Base-by-base conservation (phyloP, 2,797 vertebrate genomes). In the Carcharodon carcharias region DNA sequence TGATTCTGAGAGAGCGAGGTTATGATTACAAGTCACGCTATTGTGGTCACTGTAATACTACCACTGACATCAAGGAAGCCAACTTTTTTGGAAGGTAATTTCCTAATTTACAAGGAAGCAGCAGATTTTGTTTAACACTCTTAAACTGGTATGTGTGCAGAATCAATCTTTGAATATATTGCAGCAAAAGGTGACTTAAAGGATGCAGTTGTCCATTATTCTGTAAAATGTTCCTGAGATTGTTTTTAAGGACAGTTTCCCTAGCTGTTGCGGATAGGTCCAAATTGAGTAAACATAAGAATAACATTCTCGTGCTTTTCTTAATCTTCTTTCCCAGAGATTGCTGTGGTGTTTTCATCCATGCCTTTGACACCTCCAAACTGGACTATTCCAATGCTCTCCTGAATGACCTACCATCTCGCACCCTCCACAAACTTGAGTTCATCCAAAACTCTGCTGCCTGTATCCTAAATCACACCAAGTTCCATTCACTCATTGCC, bases 21-120 rank as follows among this genome's bases (percentile, higher is more conserved):
- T 99, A 98, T 0, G 99, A 99, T 98, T 99, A 99, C 97, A 99
- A 99, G 96, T 99, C 99, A 97, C 98, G 99, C 96, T 99, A 99
- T 97, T 99, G 99, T 9, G 99, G 99, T 93, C 99, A 99, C 98
- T 99, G 99, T 97, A 99, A 99, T 97, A 99, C 99, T 96, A 99
- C 99, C 63, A 99, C 99, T 0, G 99, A 99, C 96, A 99, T 99
- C 97, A 99, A 99, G 96, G 99, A 99, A 97, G 99, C 99, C 95
- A 99, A 99, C 97, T 99, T 99, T 98, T 99, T 99, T 69, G 99
- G 99, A 97, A 99, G 99, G 99, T 99, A 97, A 77, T 71, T 56
- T 35, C 50, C 73, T 95, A 56, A 77, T 95, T 73, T 96, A 28
- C 28, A 12, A 1, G 9, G 9, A 93, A 21, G 61, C 35, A 67